Conservation (phyloP, 2,797 vertebrate species). For the Neopelma chrysocephalum region DNA sequence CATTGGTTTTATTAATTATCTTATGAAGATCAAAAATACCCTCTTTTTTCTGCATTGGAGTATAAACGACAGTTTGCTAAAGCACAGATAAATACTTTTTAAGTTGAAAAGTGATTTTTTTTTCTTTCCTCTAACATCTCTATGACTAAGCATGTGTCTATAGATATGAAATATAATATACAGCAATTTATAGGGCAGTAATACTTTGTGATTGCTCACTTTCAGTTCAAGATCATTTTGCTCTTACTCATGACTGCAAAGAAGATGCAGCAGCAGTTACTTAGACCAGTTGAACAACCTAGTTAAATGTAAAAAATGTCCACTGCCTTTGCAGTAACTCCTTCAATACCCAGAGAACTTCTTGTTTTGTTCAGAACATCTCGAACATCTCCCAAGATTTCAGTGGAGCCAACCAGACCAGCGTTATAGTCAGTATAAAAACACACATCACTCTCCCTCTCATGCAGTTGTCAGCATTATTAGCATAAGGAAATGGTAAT, state of each 20-base stretch:
- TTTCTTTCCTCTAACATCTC: background rate
- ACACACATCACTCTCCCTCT: background rate
- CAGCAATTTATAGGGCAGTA: background rate
- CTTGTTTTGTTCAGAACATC: background rate
- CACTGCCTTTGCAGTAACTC: background rate
- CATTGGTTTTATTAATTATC: background rate
- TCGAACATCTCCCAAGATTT: no score
- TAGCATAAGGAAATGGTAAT: background rate
- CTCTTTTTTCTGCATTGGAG: background rate
- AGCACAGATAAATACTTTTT: background rate
- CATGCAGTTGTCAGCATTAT: background rate
- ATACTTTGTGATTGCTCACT: background rate
- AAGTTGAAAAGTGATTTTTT: background rate
- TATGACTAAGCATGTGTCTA: background rate
- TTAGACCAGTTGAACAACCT: background rate
- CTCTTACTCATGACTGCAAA: background rate
- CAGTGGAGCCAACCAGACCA: background rate
- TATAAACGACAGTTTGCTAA: background rate
- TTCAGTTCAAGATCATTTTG: background rate
- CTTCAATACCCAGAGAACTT: background rate
- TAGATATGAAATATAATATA: background rate
- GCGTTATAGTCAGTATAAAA: background rate
- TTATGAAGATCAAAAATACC: background rate
- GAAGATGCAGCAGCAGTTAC: background rate
- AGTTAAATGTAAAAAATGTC: background rate